Evolutionary conservation across 2,888 invertebrate species (phyloP).

Genomic region (Drosophila kambysellisi): DNA sequence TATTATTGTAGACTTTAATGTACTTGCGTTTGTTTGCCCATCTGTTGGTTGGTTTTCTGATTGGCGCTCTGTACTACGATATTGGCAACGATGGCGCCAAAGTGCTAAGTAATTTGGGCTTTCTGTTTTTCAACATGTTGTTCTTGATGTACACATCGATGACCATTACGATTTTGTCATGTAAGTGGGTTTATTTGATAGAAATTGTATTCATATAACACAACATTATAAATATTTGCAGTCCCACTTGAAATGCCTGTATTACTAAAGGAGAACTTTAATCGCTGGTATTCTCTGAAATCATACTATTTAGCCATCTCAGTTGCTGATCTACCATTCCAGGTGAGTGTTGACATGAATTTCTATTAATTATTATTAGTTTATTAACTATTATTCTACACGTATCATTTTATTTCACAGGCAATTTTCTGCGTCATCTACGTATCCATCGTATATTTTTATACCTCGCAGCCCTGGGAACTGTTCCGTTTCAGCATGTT

Average conservation of each 20-base stretch:
- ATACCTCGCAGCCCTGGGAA: slow-evolving; percentile 97
- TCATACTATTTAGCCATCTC: slow-evolving; percentile 98
- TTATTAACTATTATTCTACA: slow-evolving; percentile 9
- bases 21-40: slow-evolving; percentile 97
- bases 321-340: slow-evolving; percentile 98
- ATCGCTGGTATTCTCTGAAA: slow-evolving; percentile 97
- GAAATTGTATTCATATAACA: neutral
- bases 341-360: slow-evolving; percentile 87
- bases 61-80: slow-evolving; percentile 97
- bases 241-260: slow-evolving; percentile 98
- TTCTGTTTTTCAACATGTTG: slow-evolving; percentile 98
- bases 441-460: slow-evolving; percentile 96
- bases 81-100: slow-evolving; percentile 98
- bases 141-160: slow-evolving; percentile 99
- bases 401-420: slow-evolving; percentile 86
- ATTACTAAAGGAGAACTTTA: slow-evolving; percentile 96
- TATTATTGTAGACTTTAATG: slow-evolving; percentile 92
- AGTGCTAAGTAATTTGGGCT: slow-evolving; percentile 97
- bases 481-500: slow-evolving; percentile 94
- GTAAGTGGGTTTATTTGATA: slow-evolving; percentile 87
- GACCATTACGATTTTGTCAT: slow-evolving; percentile 99
- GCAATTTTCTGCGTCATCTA: slow-evolving; percentile 97
- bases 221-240: slow-evolving; percentile 78
- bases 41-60: slow-evolving; percentile 95
- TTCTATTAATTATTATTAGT: neutral